Conservation (phyloP, 1,140 invertebrate species). For the Anastatus disparis region DNA sequence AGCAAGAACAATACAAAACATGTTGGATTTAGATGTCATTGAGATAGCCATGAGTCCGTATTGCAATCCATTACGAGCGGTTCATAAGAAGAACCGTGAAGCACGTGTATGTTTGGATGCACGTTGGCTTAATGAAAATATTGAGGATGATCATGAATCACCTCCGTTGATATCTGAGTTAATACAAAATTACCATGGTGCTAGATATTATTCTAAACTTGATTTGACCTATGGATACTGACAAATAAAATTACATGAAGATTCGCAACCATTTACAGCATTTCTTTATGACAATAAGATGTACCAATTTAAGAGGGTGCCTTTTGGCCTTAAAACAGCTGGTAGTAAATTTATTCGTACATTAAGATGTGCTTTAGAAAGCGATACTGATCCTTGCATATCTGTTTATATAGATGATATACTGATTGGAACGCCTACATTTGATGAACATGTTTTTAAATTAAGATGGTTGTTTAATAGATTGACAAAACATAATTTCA, state of each 20-base stretch:
- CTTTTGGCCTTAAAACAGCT: slow-evolving; percentile 52
- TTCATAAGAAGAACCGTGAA: neutral
- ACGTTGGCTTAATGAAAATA: slow-evolving; percentile 16
- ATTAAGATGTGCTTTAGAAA: neutral
- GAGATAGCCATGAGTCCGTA: slow-evolving; percentile 46
- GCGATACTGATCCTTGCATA: neutral
- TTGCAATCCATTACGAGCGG: slow-evolving; percentile 49
- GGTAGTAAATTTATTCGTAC: slow-evolving; percentile 50
- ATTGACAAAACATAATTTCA: slow-evolving; percentile 21
- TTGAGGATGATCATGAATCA: slow-evolving; percentile 32
- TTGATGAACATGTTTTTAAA: neutral
- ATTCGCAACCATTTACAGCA: slow-evolving; percentile 49
- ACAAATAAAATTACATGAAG: slow-evolving; percentile 48
- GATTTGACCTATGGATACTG: slow-evolving; percentile 57
- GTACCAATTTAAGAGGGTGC: slow-evolving; percentile 50
- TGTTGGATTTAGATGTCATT: slow-evolving; percentile 44
- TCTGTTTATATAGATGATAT: slow-evolving; percentile 19
- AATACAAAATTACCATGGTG: slow-evolving; percentile 42
- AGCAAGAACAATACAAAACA: slow-evolving; percentile 18
- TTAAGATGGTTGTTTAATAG: neutral
- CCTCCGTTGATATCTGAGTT: slow-evolving; percentile 42
- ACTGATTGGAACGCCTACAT: neutral
- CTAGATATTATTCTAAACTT: slow-evolving; percentile 44
- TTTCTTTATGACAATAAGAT: slow-evolving; percentile 49
- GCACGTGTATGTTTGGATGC: slow-evolving; percentile 46